These are phyloP conservation scores for Lichenostomus cassidix DNA, from an alignment of 2,113 vertebrate genomes.

Conservation along the genomic window DNA sequence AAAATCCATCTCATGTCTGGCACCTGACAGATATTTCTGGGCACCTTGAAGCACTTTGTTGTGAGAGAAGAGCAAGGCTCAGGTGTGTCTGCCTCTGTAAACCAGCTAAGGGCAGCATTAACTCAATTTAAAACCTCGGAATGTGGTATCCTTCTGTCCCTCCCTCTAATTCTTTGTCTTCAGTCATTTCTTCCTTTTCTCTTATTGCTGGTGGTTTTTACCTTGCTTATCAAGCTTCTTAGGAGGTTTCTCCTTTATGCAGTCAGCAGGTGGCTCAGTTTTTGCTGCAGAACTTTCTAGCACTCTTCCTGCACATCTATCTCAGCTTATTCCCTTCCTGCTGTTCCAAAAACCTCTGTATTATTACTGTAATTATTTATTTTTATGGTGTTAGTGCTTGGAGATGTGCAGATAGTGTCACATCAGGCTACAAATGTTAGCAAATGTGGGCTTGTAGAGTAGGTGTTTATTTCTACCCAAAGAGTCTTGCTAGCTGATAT, in stretches of 20 bases:
- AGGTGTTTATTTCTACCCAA: background rate
- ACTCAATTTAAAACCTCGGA: background rate
- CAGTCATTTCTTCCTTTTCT: background rate
- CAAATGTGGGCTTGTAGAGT: background rate
- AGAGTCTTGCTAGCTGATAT: background rate
- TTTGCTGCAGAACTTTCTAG: conserved; percentile 1
- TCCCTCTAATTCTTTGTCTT: background rate
- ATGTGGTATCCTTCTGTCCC: background rate
- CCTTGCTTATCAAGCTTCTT: background rate
- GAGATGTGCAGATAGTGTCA: background rate
- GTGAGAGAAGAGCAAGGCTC: background rate
- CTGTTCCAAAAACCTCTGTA: background rate
- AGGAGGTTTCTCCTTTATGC: background rate
- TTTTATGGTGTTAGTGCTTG: background rate
- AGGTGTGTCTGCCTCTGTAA: background rate
- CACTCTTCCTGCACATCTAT: background rate
- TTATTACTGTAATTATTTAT: conserved; percentile 34
- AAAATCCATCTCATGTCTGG: conserved; percentile 32
- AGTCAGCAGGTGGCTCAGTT: background rate
- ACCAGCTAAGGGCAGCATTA: background rate
- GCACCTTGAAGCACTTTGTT: background rate
- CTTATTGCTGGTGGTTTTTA: background rate
- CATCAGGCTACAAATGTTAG: background rate
- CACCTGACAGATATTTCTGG: background rate
- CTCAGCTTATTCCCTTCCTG: background rate